Percentiles rank a stretch among this genome's conserved stretches.
Conservation (phyloP, 2,888 invertebrate species). For the Cistogaster globosa region DNA sequence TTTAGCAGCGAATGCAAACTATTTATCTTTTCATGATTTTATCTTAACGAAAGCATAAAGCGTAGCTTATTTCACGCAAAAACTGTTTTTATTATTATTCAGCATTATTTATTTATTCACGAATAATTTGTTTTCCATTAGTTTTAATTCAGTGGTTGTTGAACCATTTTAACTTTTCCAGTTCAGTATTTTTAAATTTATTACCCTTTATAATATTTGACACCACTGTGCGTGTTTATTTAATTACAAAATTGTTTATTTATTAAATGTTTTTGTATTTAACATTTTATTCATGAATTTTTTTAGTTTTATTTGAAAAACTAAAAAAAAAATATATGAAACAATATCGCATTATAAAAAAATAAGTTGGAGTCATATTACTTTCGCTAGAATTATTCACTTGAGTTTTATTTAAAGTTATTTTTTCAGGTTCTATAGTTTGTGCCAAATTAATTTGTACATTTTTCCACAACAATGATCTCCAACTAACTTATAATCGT, state of each 20-base stretch:
- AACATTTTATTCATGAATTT: constrained; percentile 54
- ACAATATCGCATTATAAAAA: neutral
- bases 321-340: constrained; percentile 5
- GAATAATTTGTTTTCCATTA: no score
- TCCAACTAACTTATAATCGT: constrained; percentile 15
- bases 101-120: no score
- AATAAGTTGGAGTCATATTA: constrained; percentile 45
- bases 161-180: no score
- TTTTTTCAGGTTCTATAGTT: constrained; percentile 23
- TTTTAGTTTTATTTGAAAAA: constrained; percentile 24
- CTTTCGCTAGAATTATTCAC: constrained; percentile 60
- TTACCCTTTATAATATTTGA: no score
- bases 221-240: no score
- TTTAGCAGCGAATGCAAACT: no score
- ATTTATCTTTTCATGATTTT: no score
- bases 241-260: no score
- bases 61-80: no score
- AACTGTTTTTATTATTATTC: no score
- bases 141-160: no score
- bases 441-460: constrained; percentile 67
- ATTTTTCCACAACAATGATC: constrained; percentile 64
- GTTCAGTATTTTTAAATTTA: neutral
- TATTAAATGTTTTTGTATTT: neutral
- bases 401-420: constrained; percentile 26
- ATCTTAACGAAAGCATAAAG: no score